phyloP scores from a whole-genome alignment of 2,888 invertebrate genomes.

The Rhingia campestris region DNA sequence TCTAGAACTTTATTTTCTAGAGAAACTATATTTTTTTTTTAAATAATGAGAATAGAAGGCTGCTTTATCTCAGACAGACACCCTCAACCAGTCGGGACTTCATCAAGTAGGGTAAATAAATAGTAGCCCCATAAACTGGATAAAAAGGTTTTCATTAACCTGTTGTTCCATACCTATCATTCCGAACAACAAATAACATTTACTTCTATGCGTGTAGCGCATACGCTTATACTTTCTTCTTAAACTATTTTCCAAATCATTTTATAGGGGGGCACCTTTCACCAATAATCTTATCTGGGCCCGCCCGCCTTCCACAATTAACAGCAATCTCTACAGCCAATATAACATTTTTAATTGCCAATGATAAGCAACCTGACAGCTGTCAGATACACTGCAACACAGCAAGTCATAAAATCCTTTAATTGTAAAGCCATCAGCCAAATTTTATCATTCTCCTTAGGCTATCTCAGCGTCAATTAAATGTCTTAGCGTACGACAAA shows the following conservation, averaged over 20 bases:
- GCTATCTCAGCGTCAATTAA: constrained; percentile 43
- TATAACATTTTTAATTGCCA: constrained; percentile 28
- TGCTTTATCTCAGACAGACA: too few relatives aligned
- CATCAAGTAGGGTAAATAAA: too few relatives aligned
- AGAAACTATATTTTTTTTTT: too few relatives aligned
- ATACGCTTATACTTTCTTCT: background rate
- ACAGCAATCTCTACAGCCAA: too few relatives aligned
- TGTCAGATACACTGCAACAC: constrained; percentile 45
- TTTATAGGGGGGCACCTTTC: background rate
- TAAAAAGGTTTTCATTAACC: too few relatives aligned
- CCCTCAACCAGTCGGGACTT: too few relatives aligned
- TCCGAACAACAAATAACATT: too few relatives aligned
- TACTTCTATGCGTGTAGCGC: background rate
- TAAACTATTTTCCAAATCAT: background rate
- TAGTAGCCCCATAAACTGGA: too few relatives aligned
- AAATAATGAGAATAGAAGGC: too few relatives aligned
- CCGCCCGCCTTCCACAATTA: background rate
- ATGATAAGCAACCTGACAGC: constrained; percentile 61
- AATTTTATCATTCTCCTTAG: constrained; percentile 36
- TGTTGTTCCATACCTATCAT: too few relatives aligned
- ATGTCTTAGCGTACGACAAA: constrained; percentile 30
- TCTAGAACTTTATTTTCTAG: too few relatives aligned
- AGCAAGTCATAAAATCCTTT: constrained; percentile 44
- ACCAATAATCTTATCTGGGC: background rate
- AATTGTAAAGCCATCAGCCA: constrained; percentile 48